phyloP scores from a whole-genome alignment of 1,140 invertebrate genomes.

The Atopsyche davidsoni region DNA sequence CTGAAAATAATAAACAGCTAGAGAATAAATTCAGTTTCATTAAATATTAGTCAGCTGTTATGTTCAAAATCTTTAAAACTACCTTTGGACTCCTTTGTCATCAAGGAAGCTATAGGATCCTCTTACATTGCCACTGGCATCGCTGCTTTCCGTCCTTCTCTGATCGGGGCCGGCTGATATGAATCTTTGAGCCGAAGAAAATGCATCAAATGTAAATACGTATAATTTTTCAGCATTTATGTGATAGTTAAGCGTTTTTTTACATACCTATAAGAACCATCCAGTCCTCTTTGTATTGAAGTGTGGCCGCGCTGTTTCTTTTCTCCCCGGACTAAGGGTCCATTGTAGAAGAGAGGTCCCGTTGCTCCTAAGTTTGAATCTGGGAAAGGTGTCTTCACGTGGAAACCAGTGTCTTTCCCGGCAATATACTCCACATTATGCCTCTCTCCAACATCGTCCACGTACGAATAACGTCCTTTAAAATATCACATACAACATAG shows the following conservation, averaged over 20 bases:
- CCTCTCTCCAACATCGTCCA: constrained; percentile 64
- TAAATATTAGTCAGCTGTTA: constrained; percentile 1
- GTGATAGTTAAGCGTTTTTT: background rate
- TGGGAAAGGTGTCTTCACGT: constrained; percentile 62
- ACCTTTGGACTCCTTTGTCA: constrained; percentile 63
- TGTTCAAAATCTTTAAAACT: constrained; percentile 13
- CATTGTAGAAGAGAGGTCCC: constrained; percentile 50
- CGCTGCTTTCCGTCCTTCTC: constrained; percentile 62
- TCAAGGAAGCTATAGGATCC: constrained; percentile 70
- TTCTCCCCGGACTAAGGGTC: constrained; percentile 46
- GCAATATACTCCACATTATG: constrained; percentile 68
- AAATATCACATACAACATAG: constrained; percentile 3
- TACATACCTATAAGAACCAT: constrained; percentile 56
- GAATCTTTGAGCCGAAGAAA: constrained; percentile 43
- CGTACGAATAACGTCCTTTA: constrained; percentile 57
- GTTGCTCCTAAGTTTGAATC: constrained; percentile 53
- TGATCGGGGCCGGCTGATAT: constrained; percentile 65
- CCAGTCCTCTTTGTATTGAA: constrained; percentile 54
- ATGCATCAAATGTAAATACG: background rate
- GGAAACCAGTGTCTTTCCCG: constrained; percentile 63
- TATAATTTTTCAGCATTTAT: constrained; percentile 5
- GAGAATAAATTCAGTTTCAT: background rate
- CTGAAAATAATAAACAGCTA: constrained; percentile 31
- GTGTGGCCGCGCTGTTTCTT: constrained; percentile 51
- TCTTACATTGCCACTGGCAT: constrained; percentile 58